Conservation (phyloP, 2,113 vertebrate genomes). For the Nycticorax nycticorax region DNA sequence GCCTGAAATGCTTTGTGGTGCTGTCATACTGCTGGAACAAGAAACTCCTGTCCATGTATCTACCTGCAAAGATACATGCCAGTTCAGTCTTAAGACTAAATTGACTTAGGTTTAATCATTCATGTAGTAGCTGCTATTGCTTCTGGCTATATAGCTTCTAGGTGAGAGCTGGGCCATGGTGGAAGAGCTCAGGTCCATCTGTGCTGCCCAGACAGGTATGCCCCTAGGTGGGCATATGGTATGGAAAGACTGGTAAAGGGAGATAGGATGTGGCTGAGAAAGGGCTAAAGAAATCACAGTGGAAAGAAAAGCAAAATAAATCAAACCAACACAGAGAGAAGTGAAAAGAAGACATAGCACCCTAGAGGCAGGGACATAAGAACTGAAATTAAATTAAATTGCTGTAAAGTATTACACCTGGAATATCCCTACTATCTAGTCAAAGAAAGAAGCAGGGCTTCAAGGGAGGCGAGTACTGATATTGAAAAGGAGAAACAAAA, state of each 20-base stretch:
- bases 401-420: background rate
- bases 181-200: background rate
- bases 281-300: background rate
- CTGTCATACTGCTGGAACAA: background rate
- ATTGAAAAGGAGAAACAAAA: background rate
- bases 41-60: background rate
- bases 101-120: background rate
- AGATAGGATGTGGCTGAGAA: background rate
- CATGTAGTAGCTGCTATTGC: rapidly evolving
- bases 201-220: background rate
- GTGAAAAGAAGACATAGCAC: background rate
- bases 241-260: background rate
- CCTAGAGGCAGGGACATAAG: background rate
- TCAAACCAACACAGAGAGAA: background rate
- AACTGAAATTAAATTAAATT: background rate
- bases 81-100: background rate
- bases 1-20: background rate
- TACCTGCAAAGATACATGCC: background rate
- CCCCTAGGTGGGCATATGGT: background rate
- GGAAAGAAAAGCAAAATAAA: background rate
- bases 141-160: background rate
- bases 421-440: background rate
- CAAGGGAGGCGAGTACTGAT: background rate
- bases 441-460: background rate
- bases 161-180: background rate